A percentile compares a stretch with the other conserved stretches of the same genome.
Evolutionary conservation across 2,888 invertebrate genomes (phyloP).

Genomic region (Automeris io): DNA sequence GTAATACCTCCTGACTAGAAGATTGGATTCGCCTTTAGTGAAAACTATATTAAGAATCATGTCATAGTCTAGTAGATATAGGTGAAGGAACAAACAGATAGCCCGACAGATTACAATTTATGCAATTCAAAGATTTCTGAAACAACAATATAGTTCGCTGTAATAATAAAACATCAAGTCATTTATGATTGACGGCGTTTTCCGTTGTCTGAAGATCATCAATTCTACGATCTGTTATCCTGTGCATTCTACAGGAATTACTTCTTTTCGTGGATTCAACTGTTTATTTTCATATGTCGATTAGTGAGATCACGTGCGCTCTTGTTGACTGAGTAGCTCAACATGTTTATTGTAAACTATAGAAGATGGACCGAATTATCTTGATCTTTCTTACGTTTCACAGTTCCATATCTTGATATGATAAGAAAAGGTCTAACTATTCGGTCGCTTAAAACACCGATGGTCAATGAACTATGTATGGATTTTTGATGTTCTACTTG

Average conservation of each 20-base stretch:
- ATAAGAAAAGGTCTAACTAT: not conserved
- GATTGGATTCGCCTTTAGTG: too few species aligned
- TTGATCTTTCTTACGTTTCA: constrained; percentile 8
- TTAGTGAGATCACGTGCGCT: constrained; percentile 48
- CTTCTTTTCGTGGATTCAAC: constrained; percentile 31
- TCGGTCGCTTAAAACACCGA: constrained; percentile 1
- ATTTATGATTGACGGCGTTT: constrained; percentile 3
- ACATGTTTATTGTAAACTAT: constrained; percentile 52
- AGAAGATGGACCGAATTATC: constrained; percentile 16
- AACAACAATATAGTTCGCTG: not conserved
- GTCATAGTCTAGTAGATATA: too few species aligned
- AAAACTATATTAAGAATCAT: too few species aligned
- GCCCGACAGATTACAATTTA: too few species aligned
- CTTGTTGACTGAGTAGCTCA: constrained; percentile 57
- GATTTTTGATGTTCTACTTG: constrained; percentile 1
- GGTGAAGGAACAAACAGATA: too few species aligned
- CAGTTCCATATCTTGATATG: not conserved
- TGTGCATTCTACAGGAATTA: constrained; percentile 37
- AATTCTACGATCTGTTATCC: not conserved
- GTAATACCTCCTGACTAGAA: too few species aligned
- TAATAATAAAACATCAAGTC: not conserved
- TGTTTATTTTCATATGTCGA: constrained; percentile 70
- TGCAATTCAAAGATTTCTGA: too few species aligned
- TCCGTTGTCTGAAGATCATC: constrained; percentile 4
- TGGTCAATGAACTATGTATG: constrained; percentile 10